phyloP scores from a whole-genome alignment of 2,113 vertebrate species.

The Motacilla tschutschensis region DNA sequence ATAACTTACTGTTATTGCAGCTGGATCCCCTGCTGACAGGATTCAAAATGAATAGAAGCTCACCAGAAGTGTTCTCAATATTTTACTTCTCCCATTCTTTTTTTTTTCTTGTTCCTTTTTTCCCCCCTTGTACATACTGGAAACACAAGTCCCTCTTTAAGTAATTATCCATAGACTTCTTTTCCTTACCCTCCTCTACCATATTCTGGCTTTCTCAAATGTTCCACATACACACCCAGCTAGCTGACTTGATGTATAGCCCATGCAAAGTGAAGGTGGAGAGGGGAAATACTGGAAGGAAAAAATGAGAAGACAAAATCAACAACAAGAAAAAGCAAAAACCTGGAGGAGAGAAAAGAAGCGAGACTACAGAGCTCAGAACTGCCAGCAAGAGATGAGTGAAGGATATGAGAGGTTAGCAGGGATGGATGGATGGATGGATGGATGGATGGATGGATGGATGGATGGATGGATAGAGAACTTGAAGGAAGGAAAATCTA shows the following conservation, averaged over 20 bases:
- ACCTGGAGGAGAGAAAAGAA: neutral
- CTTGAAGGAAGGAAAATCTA: neutral
- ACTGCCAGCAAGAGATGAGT: neutral
- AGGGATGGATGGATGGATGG: neutral
- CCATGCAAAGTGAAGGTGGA: neutral
- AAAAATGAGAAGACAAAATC: neutral
- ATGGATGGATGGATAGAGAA: neutral
- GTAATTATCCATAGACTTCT: neutral
- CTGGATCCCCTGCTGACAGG: neutral
- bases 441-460: neutral
- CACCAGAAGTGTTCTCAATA: neutral
- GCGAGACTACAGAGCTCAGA: rapidly evolving
- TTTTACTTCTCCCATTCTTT: neutral
- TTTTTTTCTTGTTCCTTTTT: too few species aligned
- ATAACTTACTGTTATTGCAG: neutral
- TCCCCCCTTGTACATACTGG: rapidly evolving
- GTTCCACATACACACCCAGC: neutral
- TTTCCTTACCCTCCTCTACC: neutral
- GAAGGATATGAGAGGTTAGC: neutral
- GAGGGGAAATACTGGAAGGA: neutral
- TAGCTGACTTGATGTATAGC: neutral
- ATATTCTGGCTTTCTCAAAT: neutral
- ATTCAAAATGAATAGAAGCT: neutral
- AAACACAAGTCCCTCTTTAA: neutral
- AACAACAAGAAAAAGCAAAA: neutral